These are phyloP conservation scores for Porites lobata DNA, from an alignment of 92 coral and sea anemone species.

Conservation along the genomic window DNA sequence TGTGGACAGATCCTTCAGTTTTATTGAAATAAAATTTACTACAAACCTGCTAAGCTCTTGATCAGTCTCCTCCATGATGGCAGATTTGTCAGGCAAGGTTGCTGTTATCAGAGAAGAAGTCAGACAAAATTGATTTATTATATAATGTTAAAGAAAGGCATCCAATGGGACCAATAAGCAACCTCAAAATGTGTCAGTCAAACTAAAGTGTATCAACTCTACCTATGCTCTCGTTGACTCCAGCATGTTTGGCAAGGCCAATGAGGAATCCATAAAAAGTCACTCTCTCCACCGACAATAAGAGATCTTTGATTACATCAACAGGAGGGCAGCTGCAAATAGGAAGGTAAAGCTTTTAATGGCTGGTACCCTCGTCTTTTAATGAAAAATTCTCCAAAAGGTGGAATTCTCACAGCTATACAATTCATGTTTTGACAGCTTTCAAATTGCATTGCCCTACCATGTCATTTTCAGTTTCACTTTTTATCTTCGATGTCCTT, in stretches of 20 bases:
- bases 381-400: too few relatives aligned
- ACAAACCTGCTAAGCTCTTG: slow-evolving; percentile 85
- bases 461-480: too few relatives aligned
- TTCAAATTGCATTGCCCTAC: too few relatives aligned
- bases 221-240: slow-evolving; percentile 87
- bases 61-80: slow-evolving; percentile 88
- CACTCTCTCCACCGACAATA: slow-evolving; percentile 85
- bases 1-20: too few relatives aligned
- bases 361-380: too few relatives aligned
- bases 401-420: too few relatives aligned
- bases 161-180: neutral
- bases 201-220: neutral
- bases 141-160: too few relatives aligned
- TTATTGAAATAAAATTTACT: too few relatives aligned
- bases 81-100: slow-evolving; percentile 78
- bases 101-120: slow-evolving; percentile 30
- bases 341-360: neutral
- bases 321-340: slow-evolving; percentile 85
- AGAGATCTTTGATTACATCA: slow-evolving; percentile 76
- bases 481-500: too few relatives aligned
- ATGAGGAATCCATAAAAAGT: slow-evolving; percentile 97
- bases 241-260: slow-evolving; percentile 95
- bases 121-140: too few relatives aligned
- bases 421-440: too few relatives aligned
- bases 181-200: neutral